Percentiles rank a stretch among this genome's conserved stretches.
These are phyloP conservation scores for Gonocerus acuteangulatus DNA, from an alignment of 2,888 invertebrate species.

Conservation along the genomic window DNA sequence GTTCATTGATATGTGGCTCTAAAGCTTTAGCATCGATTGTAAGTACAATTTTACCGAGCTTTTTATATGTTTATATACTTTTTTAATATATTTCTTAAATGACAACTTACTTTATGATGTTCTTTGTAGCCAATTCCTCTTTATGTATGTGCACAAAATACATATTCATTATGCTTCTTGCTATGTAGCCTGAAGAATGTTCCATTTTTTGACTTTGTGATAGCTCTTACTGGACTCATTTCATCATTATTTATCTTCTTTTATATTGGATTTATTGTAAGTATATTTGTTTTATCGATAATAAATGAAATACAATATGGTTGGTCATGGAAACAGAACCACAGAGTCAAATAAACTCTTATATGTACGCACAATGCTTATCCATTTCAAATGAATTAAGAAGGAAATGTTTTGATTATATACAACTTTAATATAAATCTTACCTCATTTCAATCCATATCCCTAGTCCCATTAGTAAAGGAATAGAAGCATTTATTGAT, in stretches of 20 bases:
- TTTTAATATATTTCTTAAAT: not conserved
- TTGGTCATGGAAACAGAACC: too few species aligned
- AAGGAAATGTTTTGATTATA: too few species aligned
- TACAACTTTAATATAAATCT: too few species aligned
- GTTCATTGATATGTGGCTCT: slow-evolving; percentile 40
- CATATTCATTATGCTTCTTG: slow-evolving; percentile 8
- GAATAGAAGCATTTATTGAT: too few species aligned
- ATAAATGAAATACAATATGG: too few species aligned
- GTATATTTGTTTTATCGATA: not conserved
- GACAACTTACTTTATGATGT: not conserved
- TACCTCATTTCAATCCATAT: too few species aligned
- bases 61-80: not conserved
- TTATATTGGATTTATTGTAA: slow-evolving; percentile 11
- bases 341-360: too few species aligned
- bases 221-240: slow-evolving; percentile 15
- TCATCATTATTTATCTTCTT: slow-evolving; percentile 20
- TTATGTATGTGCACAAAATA: slow-evolving; percentile 39
- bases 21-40: slow-evolving; percentile 40
- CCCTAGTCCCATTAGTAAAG: too few species aligned
- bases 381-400: too few species aligned
- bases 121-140: slow-evolving; percentile 39
- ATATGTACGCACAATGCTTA: too few species aligned
- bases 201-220: slow-evolving; percentile 13
- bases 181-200: slow-evolving; percentile 18
- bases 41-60: slow-evolving; percentile 24